Evolutionary conservation across 2,888 invertebrate species (phyloP), one percentile per base, ranked within the genome.

Genomic region (Drosophila helvetica): DNA sequence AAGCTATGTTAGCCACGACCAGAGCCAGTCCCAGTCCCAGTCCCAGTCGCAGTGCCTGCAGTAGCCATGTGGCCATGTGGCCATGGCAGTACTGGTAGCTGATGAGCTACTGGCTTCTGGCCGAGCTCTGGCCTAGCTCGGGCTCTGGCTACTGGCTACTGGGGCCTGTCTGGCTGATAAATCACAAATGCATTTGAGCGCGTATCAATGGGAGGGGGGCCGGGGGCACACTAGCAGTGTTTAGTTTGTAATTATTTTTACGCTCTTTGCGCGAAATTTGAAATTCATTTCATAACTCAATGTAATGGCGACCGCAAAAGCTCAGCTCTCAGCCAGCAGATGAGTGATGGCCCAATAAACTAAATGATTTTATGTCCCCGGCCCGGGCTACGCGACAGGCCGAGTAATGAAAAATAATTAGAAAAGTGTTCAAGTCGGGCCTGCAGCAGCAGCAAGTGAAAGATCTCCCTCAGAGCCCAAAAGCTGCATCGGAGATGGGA

Each of bases 291-390:
- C 87, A 87, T 85, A 85, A 85, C 80, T 85, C 87, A 85, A 82
- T 82, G 82, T 86, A 82, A 85, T 86, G 80, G 80, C 82, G 77
- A 86, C 85, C 87, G 82, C 85, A 87, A 79, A 82, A 80, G 75
- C 80, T 78, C 86, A 79, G 43, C 75, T 64, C 75, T 64, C 55
- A 64, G 64, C 48, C 50, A 64, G 63, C 54, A 52, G 56, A 73
- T 88, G 88, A 88, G 79, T 87, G 89, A 88, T 88, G 88, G 89
- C 86, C 82, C 79, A 88, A 88, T 88, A 89, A 88, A 88, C 75
- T 88, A 82, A 73, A 61, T 78, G 80, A 88, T 79, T 88, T 88
- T 89, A 88, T 88, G 84, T 68, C 76, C 67, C 67, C 68, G 75
- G 70, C 80, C 75, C 74, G 59, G 52, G 65, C 68, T 46, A 56